Evolutionary conservation across 2,888 invertebrate genomes (phyloP), one percentile per base, ranked within the genome.

Genomic region (Andrena praecox): DNA sequence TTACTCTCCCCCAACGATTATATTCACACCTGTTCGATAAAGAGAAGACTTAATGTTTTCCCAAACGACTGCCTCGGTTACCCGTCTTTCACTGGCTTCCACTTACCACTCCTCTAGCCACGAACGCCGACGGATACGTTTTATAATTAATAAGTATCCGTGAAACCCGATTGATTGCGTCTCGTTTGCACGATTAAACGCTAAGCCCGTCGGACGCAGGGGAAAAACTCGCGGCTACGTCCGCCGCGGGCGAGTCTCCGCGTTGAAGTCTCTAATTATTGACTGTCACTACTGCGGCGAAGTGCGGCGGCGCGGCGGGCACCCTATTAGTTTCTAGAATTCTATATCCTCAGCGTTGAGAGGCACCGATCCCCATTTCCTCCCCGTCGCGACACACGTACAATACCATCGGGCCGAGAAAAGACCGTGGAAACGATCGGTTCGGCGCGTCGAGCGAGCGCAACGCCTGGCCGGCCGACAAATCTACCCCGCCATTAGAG

Each of bases 201-300:
- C 56, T 29, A 59, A 42, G 42, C 59, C 20, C 24, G 20, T 42
- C 20, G 29, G 33, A 69, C 29, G n/a, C 27, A 31, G 7, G 12
- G 16, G 20, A 63, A 70, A 70, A 76, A 20, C 54, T 42, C 20
- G 48, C n/a, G 29, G 24, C 29, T 42, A 29, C 29, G 27, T 64
- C 27, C 48, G 68, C 63, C 69, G 48, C 42, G 63, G 63, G 60
- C 50, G 31, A 68, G 48, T 50, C 8, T 27, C 29, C 67, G 70
- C 50, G 52, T 3, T 27, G 29, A 52, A 64, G 59, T 33, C 59
- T 52, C 73, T 82, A 78, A 84, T 84, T 78, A 84, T 84, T 75
- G 78, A 78, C 82, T 10, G 20, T 6, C 63, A 68, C 81, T 59
- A 77, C 82, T 81, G 82, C 63, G 67, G 33, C 24, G 50, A 50